Base-by-base conservation (phyloP, 2,888 invertebrate species). In the Drosophila neutralis region DNA sequence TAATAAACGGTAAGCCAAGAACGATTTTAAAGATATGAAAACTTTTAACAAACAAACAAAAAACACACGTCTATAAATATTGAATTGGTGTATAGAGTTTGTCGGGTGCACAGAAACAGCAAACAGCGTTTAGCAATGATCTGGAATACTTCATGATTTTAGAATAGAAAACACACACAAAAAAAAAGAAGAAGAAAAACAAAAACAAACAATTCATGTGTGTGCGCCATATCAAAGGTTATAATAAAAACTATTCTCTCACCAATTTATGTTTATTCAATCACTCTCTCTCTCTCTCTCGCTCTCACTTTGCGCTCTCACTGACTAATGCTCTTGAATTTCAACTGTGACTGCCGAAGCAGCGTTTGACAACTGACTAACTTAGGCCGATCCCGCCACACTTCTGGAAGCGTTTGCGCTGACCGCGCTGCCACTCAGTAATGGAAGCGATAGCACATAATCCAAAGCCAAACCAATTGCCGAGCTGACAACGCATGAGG, bases 311-410 rank as follows among this genome's bases (percentile, higher is more conserved):
- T 18, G 31, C 24, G 27, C 49, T 52, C 56, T 59, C 31, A 7
- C 42, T 38, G 29, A 40, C 57, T 29, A 18, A 29, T 29, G 35
- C 35, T 51, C 54, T 64, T 60, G 54, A 40, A 53, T 36, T 73
- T 51, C 45, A 52, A 73, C 54, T 74, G 65, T 71, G 70, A 62
- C 66, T 71, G 71, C 53, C 58, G 45, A 36, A 70, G 73, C 65
- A 70, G 67, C 65, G 64, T 76, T 77, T 73, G 69, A 72, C 69
- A 76, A 75, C 74, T 63, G 73, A 85, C 88, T 87, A 74, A 83
- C 64, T 52, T 68, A 63, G 76, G 73, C 64, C 76, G 69, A 84
- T 70, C 80, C 82, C 78, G 58, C 54, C 69, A 64, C 69, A 73
- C 77, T 66, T 69, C 49, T 71, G 51, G 38, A 67, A 70, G 69